These are phyloP conservation scores for Pollenia labialis DNA, from an alignment of 2,888 invertebrate species.

Conservation along the genomic window DNA sequence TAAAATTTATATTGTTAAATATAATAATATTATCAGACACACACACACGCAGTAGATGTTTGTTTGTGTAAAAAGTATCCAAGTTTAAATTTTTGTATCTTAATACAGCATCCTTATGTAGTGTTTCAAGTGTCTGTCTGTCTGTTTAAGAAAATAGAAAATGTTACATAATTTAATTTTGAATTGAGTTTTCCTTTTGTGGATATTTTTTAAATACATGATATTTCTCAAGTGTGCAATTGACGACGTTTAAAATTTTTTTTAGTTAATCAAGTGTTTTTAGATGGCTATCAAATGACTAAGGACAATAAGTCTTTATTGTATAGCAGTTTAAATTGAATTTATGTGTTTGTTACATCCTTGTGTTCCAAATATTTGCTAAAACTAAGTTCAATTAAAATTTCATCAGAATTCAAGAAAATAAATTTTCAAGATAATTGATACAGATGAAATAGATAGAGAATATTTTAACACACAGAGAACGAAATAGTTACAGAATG, in stretches of 20 bases:
- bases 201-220: conserved; percentile 20
- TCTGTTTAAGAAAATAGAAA: background rate
- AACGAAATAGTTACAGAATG: too few relatives aligned
- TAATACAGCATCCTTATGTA: background rate
- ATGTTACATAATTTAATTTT: conserved; percentile 41
- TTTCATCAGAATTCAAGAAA: too few relatives aligned
- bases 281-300: conserved; percentile 4
- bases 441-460: too few relatives aligned
- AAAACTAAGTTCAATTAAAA: too few relatives aligned
- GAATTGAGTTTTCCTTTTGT: background rate
- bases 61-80: background rate
- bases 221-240: conserved; percentile 41
- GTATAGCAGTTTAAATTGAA: background rate
- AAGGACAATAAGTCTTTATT: conserved; percentile 1
- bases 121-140: conserved; percentile 8
- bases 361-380: background rate
- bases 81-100: conserved; percentile 4
- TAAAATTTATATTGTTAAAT: conserved; percentile 4
- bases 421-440: too few relatives aligned
- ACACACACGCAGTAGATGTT: background rate
- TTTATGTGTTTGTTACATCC: background rate
- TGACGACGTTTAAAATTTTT: conserved; percentile 43
- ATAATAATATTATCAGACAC: conserved; percentile 16
- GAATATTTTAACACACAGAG: too few relatives aligned
- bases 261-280: conserved; percentile 10